phyloP scores from a whole-genome alignment of 2,888 invertebrate species.

The Ceraclea dissimilis region DNA sequence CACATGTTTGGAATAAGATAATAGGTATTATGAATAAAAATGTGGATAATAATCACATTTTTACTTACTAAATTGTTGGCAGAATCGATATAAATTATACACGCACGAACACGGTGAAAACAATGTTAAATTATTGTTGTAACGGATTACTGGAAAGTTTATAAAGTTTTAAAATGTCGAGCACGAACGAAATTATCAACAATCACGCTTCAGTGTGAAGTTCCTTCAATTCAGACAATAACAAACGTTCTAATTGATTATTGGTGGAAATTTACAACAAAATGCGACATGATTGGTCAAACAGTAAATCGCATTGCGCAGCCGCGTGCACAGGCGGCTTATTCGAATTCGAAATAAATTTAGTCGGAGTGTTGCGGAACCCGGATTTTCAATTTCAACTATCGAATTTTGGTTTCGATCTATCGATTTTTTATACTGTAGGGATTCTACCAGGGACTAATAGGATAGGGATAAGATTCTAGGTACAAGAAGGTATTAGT shows the following conservation, averaged over 20 bases:
- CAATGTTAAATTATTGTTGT: background rate
- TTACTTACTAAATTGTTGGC: background rate
- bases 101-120: background rate
- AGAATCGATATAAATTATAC: background rate
- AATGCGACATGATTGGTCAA: background rate
- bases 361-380: too few species aligned
- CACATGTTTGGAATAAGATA: background rate
- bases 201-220: slow-evolving; percentile 17
- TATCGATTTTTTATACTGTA: too few species aligned
- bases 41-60: background rate
- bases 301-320: background rate
- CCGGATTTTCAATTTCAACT: too few species aligned
- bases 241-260: slow-evolving; percentile 3
- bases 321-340: background rate
- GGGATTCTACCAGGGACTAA: too few species aligned
- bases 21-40: background rate
- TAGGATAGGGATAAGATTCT: too few species aligned
- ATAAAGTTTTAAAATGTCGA: slow-evolving; percentile 15
- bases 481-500: too few species aligned
- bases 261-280: slow-evolving; percentile 13
- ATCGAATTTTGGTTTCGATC: too few species aligned
- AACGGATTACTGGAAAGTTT: slow-evolving; percentile 1
- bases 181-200: background rate
- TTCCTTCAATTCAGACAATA: slow-evolving; percentile 20
- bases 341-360: too few species aligned